Conservation (phyloP, 2,888 invertebrate species). For the Lithophane ornitopus region DNA sequence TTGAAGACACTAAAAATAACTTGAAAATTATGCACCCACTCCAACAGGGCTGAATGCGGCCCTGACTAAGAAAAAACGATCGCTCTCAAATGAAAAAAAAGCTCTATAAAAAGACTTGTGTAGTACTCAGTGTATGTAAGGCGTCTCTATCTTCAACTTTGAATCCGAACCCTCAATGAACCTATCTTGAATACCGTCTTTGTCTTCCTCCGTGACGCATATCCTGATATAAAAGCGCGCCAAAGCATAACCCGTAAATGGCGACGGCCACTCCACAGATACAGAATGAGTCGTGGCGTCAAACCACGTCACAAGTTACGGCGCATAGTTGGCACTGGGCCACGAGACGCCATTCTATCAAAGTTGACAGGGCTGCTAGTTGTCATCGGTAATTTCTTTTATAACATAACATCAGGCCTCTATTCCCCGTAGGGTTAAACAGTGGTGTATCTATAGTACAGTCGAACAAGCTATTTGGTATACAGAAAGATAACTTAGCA, state of each 20-base stretch:
- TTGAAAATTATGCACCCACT: neutral
- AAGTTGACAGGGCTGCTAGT: constrained; percentile 59
- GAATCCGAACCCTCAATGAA: constrained; percentile 53
- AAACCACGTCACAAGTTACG: constrained; percentile 83
- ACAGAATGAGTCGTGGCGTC: constrained; percentile 79
- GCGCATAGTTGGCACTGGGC: constrained; percentile 87
- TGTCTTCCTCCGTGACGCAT: constrained; percentile 64
- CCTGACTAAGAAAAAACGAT: neutral
- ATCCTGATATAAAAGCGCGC: constrained; percentile 70
- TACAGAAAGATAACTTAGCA: too few species aligned
- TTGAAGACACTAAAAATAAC: neutral
- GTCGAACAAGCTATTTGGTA: too few species aligned
- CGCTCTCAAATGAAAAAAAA: constrained; percentile 2
- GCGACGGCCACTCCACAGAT: constrained; percentile 74
- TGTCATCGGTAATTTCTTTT: constrained; percentile 49
- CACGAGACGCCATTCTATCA: constrained; percentile 80
- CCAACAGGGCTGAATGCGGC: constrained; percentile 7
- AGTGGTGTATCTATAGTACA: neutral
- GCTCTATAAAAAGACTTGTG: neutral
- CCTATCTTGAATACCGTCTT: constrained; percentile 55
- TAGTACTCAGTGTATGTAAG: constrained; percentile 19
- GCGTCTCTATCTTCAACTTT: constrained; percentile 40
- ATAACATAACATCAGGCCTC: neutral
- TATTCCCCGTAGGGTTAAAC: neutral
- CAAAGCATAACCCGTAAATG: constrained; percentile 83